Evolutionary conservation across 1,140 invertebrate genomes (phyloP).

Genomic region (Atta cephalotes): DNA sequence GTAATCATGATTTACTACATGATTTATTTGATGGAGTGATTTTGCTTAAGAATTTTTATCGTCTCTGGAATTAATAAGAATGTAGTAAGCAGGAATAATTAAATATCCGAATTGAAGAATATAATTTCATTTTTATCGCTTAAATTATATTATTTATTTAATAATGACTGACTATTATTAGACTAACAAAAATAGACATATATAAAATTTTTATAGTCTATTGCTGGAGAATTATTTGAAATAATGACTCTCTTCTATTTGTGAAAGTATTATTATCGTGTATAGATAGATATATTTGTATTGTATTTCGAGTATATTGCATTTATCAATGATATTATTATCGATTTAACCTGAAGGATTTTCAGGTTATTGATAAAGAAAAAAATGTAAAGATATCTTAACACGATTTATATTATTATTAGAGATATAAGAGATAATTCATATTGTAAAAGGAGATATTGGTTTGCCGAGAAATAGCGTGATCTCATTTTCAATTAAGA

Average conservation of each 20-base stretch:
- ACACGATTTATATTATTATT: not conserved
- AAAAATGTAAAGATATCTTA: constrained; percentile 13
- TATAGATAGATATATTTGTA: not conserved
- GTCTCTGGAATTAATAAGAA: not conserved
- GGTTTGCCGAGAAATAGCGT: not conserved
- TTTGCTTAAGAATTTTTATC: not conserved
- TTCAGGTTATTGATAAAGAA: constrained; percentile 23
- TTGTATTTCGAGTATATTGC: not conserved
- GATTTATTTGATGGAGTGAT: not conserved
- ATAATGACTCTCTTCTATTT: not conserved
- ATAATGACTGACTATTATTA: not conserved
- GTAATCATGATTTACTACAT: not conserved
- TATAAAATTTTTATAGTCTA: not conserved
- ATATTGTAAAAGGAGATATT: not conserved
- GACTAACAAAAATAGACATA: not conserved
- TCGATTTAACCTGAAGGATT: not conserved
- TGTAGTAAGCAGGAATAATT: not conserved
- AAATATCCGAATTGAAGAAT: not conserved
- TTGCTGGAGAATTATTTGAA: not conserved
- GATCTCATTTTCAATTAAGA: constrained; percentile 43
- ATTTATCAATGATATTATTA: constrained; percentile 23
- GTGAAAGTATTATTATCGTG: not conserved
- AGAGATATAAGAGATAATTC: not conserved
- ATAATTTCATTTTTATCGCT: not conserved
- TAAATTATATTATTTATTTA: constrained; percentile 7